Evolutionary conservation across 1,140 invertebrate species (phyloP), one percentile per base, ranked within the genome.

Genomic region (Drosophila elegans): DNA sequence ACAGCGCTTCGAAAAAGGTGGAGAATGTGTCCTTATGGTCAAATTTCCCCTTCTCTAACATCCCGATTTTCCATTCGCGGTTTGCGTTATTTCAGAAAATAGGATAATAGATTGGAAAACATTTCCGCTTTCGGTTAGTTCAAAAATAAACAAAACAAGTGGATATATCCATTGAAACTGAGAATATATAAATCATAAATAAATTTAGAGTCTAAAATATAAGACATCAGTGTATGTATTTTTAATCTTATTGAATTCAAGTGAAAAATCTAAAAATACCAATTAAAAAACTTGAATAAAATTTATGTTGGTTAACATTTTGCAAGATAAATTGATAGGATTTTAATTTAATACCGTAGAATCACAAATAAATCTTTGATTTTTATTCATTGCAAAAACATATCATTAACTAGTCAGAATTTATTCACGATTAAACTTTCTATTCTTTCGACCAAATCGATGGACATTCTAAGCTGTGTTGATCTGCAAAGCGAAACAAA

Each of bases 401-500:
- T 21, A 21, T 21, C 16, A 21, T 21, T 21, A 21, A 21, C 16
- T 21, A 21, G 16, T 0, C 16, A 21, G 16, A 21, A 1, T 1
- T 21, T 21, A 45, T 34, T 6, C 2, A 3, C 16, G 25, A n/a
- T 16, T 46, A 25, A 59, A 36, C 25, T 13, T 41, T 51, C 25
- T 32, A 41, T 61, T 32, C 21, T 32, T 32, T 41, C 11, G 7
- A 59, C n/a, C 62, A 48, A 67, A 68, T 68, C 32, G 38, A 32
- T 68, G 62, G 25, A 1, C 27, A 32, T 46, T 48, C 67, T 48
- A 11, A 7, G 16, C 53, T 57, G 25, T 29, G 49, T 61, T 56
- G 69, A 74, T 74, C 69, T 74, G 12, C 7, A 62, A 74, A 74
- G 39, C 52, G 45, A 61, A 60, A 74, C 55, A 73, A 72, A 74